phyloP scores from a whole-genome alignment of 2,113 vertebrate species.

The Boleophthalmus pectinirostris region DNA sequence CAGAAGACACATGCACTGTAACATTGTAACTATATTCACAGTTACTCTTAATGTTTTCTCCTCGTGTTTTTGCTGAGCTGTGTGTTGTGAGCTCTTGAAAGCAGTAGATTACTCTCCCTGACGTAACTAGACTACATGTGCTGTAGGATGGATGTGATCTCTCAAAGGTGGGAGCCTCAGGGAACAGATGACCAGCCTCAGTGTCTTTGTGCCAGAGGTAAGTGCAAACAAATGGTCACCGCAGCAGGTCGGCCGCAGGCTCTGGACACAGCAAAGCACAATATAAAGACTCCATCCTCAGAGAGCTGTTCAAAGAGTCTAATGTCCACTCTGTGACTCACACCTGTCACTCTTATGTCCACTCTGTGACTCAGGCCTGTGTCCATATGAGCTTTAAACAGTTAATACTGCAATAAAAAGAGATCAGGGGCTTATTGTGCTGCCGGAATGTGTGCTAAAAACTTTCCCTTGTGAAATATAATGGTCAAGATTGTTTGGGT shows the following conservation, averaged over 20 bases:
- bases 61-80: neutral
- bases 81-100: conserved; percentile 8
- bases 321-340: neutral
- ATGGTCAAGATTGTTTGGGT: neutral
- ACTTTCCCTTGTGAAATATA: too few species aligned
- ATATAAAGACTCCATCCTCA: conserved; percentile 1
- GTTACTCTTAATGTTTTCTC: neutral
- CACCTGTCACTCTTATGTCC: too few species aligned
- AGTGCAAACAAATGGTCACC: conserved; percentile 43
- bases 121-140: conserved; percentile 22
- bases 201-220: conserved; percentile 20
- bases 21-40: too few species aligned
- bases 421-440: too few species aligned
- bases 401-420: too few species aligned
- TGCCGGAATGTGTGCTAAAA: too few species aligned
- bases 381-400: too few species aligned
- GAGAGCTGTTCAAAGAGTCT: neutral
- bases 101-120: conserved; percentile 24
- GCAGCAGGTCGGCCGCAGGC: conserved; percentile 22
- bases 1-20: too few species aligned
- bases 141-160: conserved; percentile 16
- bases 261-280: conserved; percentile 4
- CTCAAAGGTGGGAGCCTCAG: conserved; percentile 23
- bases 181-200: conserved; percentile 28
- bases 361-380: too few species aligned